A percentile compares a stretch with the other conserved stretches of the same genome.
These are phyloP conservation scores for Chlorospingus flavigularis DNA, from an alignment of 2,797 vertebrate genomes.

Conservation along the genomic window DNA sequence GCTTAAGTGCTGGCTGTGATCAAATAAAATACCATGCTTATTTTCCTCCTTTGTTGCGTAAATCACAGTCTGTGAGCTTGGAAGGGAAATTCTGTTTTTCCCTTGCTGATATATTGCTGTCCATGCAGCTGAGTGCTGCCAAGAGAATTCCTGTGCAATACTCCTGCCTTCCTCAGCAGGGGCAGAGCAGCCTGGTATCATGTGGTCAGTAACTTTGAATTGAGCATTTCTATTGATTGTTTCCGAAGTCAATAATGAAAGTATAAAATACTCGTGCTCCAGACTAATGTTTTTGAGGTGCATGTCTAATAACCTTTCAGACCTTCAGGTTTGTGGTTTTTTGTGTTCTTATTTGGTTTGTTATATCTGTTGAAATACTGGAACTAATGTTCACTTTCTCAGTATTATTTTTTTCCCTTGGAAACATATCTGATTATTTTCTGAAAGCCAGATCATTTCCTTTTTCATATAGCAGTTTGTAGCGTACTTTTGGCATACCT, in stretches of 20 bases:
- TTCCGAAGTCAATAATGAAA: not conserved
- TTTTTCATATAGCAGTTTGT: not conserved
- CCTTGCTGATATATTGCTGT: not conserved
- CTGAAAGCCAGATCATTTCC: not conserved
- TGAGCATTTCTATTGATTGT: not conserved
- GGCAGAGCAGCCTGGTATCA: fast-evolving
- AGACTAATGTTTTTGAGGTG: not conserved
- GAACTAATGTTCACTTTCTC: not conserved
- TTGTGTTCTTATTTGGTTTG: not conserved
- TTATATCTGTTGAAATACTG: not conserved
- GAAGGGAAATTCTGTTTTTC: not conserved
- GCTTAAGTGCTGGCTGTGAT: not conserved
- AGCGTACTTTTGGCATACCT: not conserved
- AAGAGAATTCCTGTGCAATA: not conserved
- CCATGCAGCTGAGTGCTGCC: not conserved
- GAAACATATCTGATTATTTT: not conserved
- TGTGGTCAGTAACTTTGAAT: not conserved
- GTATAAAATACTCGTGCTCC: not conserved
- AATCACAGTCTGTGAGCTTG: not conserved
- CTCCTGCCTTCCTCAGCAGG: not conserved
- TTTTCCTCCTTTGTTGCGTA: not conserved
- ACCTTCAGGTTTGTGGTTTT: not conserved
- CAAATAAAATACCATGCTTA: not conserved
- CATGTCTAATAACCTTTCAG: not conserved
- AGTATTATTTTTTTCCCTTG: not conserved